These are phyloP conservation scores for Brachionus asplanchnoidis DNA, from an alignment of 1,140 invertebrate genomes.

Conservation along the genomic window DNA sequence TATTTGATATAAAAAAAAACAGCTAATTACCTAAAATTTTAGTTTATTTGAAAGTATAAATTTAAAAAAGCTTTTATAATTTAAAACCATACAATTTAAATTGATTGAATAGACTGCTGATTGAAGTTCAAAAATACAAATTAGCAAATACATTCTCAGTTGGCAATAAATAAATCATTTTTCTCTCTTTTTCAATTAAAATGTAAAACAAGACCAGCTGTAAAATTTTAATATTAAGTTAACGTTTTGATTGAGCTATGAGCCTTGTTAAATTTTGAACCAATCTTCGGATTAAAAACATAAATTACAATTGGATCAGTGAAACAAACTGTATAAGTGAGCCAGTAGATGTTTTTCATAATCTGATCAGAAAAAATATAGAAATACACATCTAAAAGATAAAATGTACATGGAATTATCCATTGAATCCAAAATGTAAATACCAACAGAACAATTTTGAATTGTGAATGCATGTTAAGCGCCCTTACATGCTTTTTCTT, in stretches of 20 bases:
- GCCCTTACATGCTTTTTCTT: not conserved
- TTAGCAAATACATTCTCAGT: no score
- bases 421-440: slow-evolving; percentile 14
- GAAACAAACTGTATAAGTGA: not conserved
- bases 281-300: not conserved
- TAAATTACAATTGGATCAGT: not conserved
- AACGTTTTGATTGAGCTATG: not conserved
- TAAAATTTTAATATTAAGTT: no score
- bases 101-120: no score
- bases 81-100: no score
- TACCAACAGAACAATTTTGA: slow-evolving; percentile 13
- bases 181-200: no score
- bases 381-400: not conserved
- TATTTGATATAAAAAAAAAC: no score
- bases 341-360: not conserved
- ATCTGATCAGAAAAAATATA: not conserved
- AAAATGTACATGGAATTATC: not conserved
- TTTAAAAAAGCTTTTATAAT: no score
- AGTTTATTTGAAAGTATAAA: no score
- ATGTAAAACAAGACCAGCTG: no score
- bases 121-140: no score
- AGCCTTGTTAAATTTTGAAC: not conserved
- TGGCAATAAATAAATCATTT: no score
- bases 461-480: not conserved
- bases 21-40: no score